Evolutionary conservation across 2,888 invertebrate species (phyloP), one percentile per base, ranked within the genome.

Genomic region (Apodemia duryi): DNA sequence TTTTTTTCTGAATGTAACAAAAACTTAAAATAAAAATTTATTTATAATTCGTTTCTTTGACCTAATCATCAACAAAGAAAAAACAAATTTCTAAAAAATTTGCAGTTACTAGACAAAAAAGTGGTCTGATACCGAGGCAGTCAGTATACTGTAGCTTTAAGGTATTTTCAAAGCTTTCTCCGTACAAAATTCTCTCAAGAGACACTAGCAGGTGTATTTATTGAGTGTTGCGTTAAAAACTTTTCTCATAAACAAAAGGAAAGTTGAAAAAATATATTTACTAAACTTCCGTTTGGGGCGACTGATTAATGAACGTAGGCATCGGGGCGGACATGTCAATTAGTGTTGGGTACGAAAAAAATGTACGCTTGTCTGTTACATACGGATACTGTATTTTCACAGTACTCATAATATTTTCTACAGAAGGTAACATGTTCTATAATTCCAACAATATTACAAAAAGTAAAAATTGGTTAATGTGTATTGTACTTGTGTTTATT

Each of bases 191-290:
- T 43, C 43, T 46, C 46, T 13, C 46, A 4, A 46, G 46, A 46
- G 46, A 13, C 46, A 10, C 28, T 32, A 29, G 57, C 57, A 57
- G 57, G n/a, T 57, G 57, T 13, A 32, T 32, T 57, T 57, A 29
- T 5, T 6, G 11, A 2, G 11, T 57, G 57, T 13, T 6, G 6
- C 13, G 29, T 57, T 4, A 32, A 2, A 57, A 57, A 57, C 57
- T 57, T 57, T 35, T 32, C 57, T 57, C 57, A 35, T 57, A 35
- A 57, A 57, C 57, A 57, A 57, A 57, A 35, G 57, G 57, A 57
- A 57, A 57, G 35, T 57, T 57, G 57, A 57, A 57, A 57, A 57
- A 60, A 60, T 60, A 60, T 60, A 60, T 60, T 60, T 35, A 60
- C 57, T 32, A 60, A 60, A 60, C 32, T 60, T 60, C 35, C 57